Evolutionary conservation across 2,888 invertebrate species (phyloP), one percentile per base, ranked within the genome.

Genomic region (Parascotia fuliginaria): DNA sequence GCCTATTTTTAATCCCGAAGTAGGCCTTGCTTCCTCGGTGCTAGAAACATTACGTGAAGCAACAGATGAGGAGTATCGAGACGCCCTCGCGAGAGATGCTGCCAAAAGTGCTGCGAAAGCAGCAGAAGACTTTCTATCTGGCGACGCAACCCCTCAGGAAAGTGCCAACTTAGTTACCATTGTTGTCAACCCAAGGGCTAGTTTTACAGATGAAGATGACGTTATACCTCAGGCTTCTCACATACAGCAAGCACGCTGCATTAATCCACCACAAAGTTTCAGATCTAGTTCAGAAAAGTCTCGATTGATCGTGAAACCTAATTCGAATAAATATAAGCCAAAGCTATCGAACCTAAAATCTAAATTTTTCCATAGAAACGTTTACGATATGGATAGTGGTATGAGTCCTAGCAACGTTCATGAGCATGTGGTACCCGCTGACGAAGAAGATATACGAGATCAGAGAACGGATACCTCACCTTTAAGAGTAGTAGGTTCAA

Each of bases 1-100:
- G 46, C 89, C 87, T 0, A 70, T 92, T 5, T 68, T 92, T 11
- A 82, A 85, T 42, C 92, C 91, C 9, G 91, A 92, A 77, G 89
- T 91, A 7, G 85, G 76, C 13, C 77, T 92, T 0, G 90, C 89
- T 1, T 85, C 88, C 2, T 90, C 90, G 2, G 84, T 92, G 45
- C 69, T 92, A 13, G 77, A 89, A 58, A 90, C 91, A 1, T 60
- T 92, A 29, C 79, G 80, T 9, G 80, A 87, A 65, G 91, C 79
- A 5, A 90, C 90, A 0, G 87, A 91, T 32, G 84, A 88, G 58
- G 90, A 89, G 59, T 89, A 89, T 41, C 59, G 75, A 56, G 85
- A 90, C 7, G 92, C 91, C 0, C 64, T 90, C 15, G 83, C 77
- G 6, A 82, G 90, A 60, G 90, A 91, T 24, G 87, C 85, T 15